phyloP scores from a whole-genome alignment of 2,113 vertebrate genomes.

The Ahaetulla prasina region DNA sequence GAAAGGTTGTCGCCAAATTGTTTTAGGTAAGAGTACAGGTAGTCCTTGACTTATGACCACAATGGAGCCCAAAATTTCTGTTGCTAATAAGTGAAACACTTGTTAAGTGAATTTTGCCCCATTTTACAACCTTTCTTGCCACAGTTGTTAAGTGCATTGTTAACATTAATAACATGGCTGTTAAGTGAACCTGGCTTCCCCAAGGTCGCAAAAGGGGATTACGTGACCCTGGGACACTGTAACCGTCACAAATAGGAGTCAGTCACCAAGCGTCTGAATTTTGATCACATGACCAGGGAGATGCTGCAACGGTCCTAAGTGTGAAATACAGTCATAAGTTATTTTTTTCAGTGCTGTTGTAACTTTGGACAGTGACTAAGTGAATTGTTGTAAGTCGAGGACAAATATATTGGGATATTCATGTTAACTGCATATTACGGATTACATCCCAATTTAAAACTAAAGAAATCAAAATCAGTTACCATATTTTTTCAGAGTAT shows the following conservation, averaged over 20 bases:
- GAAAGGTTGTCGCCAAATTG: not conserved
- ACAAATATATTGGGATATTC: not conserved
- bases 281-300: not conserved
- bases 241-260: not conserved
- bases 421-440: not conserved
- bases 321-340: not conserved
- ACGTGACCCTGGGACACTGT: not conserved
- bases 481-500: too few relatives aligned
- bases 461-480: not conserved
- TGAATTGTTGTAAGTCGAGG: not conserved
- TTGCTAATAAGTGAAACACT: not conserved
- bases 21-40: not conserved
- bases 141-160: not conserved
- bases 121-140: not conserved
- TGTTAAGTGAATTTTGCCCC: not conserved
- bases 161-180: not conserved
- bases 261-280: not conserved
- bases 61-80: not conserved
- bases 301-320: not conserved
- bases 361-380: not conserved
- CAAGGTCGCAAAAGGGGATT: not conserved
- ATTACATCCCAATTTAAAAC: not conserved
- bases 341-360: not conserved
- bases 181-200: not conserved
- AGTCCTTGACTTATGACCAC: not conserved